Base-by-base conservation (phyloP, 1,140 invertebrate species). In the Mya arenaria region DNA sequence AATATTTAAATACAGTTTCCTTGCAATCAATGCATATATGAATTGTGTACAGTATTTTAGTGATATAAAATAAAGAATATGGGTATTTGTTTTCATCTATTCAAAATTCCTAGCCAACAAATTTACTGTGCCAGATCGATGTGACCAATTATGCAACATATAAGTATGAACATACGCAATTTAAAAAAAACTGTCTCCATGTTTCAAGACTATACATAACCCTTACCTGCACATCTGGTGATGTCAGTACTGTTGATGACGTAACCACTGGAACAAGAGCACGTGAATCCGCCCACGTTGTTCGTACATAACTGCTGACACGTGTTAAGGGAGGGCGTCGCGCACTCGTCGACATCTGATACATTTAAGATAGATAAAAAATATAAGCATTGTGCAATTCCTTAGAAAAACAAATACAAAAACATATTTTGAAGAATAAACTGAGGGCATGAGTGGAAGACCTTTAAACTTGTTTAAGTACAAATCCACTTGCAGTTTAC, bases 281-380 rank as follows among this genome's bases (percentile, higher is more conserved):
- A 86, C 3, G 30, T 25, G 72, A 75, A 86, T 8, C 85, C 63
- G n/a, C 83, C 85, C 13, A 34, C 25, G 23, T 74, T 83, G 66
- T 86, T 85, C 0, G 69, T 56, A 72, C 85, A 86, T 19, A 30
- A 34, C 39, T 84, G 83, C 4, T 58, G 37, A 37, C 83, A 84
- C 34, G 36, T 63, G 37, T 75, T 63, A n/a, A 75, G 58, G 6
- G 0, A 36, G 0, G 17, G 15, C 23, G 48, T 34, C 1, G 3
- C 17, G 37, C 81, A 83, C 66, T 83, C 81, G 30, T 83, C 44
- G 32, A 65, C n/a, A n/a, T 83, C 71, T 75, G 71, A 52, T n/a
- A 52, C 1, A 52, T 52, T 2, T 4, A 3, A 52, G 19, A 44
- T 10, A 10, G 19, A 44, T 44, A 44, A 44, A 10, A 10, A 44